Evolutionary conservation across 2,888 invertebrate genomes (phyloP).

Genomic region (Baronia brevicornis): DNA sequence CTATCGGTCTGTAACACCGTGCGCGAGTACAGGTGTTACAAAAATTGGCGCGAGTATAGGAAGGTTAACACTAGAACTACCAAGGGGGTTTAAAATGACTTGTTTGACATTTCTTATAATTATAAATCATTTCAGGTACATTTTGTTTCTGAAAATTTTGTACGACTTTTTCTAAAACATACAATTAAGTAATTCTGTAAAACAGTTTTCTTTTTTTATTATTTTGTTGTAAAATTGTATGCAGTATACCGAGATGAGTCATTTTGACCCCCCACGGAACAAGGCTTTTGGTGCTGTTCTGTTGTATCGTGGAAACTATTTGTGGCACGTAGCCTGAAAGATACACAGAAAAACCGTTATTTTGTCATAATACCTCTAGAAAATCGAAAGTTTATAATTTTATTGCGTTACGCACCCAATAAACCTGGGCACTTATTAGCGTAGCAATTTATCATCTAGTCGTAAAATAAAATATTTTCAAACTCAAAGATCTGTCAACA

Average conservation of each 20-base stretch:
- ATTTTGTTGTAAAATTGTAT: slow-evolving; percentile 3
- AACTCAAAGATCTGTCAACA: background rate
- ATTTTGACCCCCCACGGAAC: slow-evolving; percentile 2
- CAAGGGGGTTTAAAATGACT: slow-evolving; percentile 12
- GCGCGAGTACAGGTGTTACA: no score
- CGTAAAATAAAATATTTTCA: no score
- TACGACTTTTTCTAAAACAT: slow-evolving; percentile 2
- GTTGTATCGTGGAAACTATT: slow-evolving; percentile 1
- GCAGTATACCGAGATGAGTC: slow-evolving; percentile 3
- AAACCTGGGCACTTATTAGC: no score
- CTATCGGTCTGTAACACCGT: no score
- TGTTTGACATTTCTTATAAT: slow-evolving; percentile 2
- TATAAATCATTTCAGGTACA: slow-evolving; percentile 1
- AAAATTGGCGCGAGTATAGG: no score
- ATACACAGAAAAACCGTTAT: background rate
- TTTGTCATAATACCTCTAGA: slow-evolving; percentile 1
- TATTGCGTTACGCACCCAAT: background rate
- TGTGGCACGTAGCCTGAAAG: background rate
- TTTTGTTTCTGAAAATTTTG: slow-evolving; percentile 4
- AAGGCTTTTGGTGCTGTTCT: no score
- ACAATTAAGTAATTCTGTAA: slow-evolving; percentile 2
- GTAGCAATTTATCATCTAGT: no score
- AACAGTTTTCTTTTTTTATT: slow-evolving; percentile 2
- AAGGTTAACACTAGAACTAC: slow-evolving; percentile 22
- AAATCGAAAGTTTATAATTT: slow-evolving; percentile 1